Evolutionary conservation across 2,113 vertebrate species (phyloP).

Genomic region (Charina bottae): DNA sequence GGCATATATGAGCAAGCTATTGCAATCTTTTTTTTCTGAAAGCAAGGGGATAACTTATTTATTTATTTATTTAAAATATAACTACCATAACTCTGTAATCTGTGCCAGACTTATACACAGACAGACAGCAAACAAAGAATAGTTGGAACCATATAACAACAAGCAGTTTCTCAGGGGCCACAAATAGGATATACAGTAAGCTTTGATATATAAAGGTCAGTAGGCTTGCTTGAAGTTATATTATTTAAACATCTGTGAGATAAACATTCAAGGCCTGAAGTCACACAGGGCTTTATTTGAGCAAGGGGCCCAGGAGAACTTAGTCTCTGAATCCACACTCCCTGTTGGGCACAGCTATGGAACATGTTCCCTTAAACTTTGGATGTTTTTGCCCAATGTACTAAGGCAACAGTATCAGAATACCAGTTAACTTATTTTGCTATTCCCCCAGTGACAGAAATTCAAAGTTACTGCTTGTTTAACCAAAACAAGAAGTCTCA

Average conservation of each 20-base stretch:
- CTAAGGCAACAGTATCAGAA: neutral
- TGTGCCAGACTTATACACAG: constrained; percentile 66
- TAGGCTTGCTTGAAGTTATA: constrained; percentile 42
- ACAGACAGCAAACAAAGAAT: constrained; percentile 70
- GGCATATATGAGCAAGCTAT: neutral
- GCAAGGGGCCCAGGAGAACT: constrained; percentile 1
- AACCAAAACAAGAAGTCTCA: neutral
- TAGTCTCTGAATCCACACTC: constrained; percentile 23
- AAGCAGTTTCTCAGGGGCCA: constrained; percentile 49
- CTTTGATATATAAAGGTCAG: constrained; percentile 61
- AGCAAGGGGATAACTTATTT: constrained; percentile 50
- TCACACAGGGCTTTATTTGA: constrained; percentile 21
- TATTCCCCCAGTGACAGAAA: neutral
- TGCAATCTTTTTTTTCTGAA: neutral
- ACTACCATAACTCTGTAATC: constrained; percentile 63
- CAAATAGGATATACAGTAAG: constrained; percentile 1
- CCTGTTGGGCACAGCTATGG: neutral
- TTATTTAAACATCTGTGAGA: constrained; percentile 34
- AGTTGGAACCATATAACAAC: constrained; percentile 52
- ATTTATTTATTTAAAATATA: constrained; percentile 39
- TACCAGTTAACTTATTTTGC: neutral
- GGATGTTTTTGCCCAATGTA: neutral
- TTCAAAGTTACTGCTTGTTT: neutral
- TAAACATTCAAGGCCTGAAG: constrained; percentile 22
- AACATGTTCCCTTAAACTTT: neutral